These are phyloP conservation scores for Drosophila dunni DNA, from an alignment of 1,140 invertebrate species.

Conservation along the genomic window DNA sequence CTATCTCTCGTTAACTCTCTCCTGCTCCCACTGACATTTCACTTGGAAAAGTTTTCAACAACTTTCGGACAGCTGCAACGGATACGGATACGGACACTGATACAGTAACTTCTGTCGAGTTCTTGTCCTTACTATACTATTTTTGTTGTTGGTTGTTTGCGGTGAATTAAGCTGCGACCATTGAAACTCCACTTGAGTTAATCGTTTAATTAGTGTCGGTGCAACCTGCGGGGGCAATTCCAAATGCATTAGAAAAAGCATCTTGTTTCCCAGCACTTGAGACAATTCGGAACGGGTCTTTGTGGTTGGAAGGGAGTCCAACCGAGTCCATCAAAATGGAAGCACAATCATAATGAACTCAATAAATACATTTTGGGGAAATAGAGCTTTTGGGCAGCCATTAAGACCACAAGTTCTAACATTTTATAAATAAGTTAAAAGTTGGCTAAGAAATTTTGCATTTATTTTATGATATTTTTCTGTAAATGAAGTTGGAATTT, in stretches of 20 bases:
- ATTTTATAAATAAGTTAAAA: no score
- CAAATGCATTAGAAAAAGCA: constrained; percentile 11
- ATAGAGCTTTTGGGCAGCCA: no score
- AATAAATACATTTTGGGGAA: background rate
- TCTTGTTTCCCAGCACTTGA: background rate
- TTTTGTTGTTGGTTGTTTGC: constrained; percentile 58
- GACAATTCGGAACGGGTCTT: background rate
- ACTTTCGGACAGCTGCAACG: constrained; percentile 75
- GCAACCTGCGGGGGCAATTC: background rate
- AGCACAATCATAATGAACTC: background rate
- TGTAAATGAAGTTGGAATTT: no score
- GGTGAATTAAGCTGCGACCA: constrained; percentile 76
- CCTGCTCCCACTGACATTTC: constrained; percentile 59
- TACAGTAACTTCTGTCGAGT: constrained; percentile 37
- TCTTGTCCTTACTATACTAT: background rate
- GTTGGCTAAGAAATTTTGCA: no score
- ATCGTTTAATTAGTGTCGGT: constrained; percentile 76
- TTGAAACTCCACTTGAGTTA: constrained; percentile 77
- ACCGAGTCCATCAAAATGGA: background rate
- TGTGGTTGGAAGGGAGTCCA: background rate
- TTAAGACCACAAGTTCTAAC: no score
- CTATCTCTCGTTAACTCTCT: background rate
- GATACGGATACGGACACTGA: constrained; percentile 54
- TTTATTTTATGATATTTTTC: no score
- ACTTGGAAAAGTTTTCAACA: constrained; percentile 79